phyloP scores from a whole-genome alignment of 2,113 vertebrate species.

The Heteronetta atricapilla region DNA sequence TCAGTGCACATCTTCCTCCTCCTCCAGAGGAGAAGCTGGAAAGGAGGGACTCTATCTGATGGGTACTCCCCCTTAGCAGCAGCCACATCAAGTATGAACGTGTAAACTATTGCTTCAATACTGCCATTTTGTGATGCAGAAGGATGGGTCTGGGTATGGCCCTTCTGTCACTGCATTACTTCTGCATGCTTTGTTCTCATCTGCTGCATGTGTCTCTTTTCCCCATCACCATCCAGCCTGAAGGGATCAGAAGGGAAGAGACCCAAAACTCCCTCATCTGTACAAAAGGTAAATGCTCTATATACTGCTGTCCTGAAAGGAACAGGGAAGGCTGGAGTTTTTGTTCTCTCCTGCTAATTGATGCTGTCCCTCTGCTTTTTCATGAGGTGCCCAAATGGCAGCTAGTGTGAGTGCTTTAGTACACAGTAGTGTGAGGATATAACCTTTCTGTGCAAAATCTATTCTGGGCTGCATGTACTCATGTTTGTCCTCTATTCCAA shows the following conservation, averaged over 20 bases:
- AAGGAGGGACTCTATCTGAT: not conserved
- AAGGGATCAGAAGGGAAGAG: slow-evolving; percentile 67
- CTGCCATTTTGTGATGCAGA: not conserved
- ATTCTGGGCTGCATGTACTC: not conserved
- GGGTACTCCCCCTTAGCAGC: not conserved
- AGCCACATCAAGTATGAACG: not conserved
- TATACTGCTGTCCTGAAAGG: not conserved
- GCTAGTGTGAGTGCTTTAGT: not conserved
- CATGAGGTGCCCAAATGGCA: not conserved
- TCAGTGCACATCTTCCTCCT: not conserved
- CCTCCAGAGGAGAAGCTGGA: not conserved
- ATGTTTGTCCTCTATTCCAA: not conserved
- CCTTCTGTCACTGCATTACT: not conserved
- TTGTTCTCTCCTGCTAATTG: not conserved
- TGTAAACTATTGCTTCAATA: not conserved
- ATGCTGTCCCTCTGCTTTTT: not conserved
- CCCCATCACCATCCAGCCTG: slow-evolving; percentile 29
- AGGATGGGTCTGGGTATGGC: accelerated
- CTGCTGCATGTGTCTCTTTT: not conserved
- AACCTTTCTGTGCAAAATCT: not conserved
- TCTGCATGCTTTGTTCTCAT: not conserved
- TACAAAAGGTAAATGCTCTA: slow-evolving; percentile 38
- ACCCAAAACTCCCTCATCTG: slow-evolving; percentile 66
- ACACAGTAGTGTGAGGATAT: no score
- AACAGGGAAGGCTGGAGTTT: not conserved